A percentile compares a stretch with the other conserved stretches of the same genome.
Conservation (phyloP, 1,140 invertebrate species). For the Caenorhabditis briggsae region DNA sequence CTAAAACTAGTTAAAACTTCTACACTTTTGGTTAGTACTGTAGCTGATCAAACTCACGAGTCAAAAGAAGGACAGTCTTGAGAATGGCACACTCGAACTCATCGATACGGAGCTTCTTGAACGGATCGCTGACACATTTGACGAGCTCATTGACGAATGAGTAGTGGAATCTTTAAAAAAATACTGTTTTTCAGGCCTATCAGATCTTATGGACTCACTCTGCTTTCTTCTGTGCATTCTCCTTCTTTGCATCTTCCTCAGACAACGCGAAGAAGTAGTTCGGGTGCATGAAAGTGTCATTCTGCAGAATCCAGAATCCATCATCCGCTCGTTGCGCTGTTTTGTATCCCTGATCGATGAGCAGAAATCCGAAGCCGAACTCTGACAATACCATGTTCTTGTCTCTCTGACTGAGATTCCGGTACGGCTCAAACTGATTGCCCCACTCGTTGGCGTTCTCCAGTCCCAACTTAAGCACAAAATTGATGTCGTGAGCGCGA, state of each 20-base stretch:
- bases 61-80: conserved; percentile 51
- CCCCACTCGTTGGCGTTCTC: conserved; percentile 60
- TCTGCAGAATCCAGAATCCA: conserved; percentile 59
- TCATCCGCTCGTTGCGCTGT: conserved; percentile 55
- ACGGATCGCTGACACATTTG: conserved; percentile 41
- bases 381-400: conserved; percentile 55
- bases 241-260: conserved; percentile 22
- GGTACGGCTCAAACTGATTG: conserved; percentile 58
- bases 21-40: too few species aligned
- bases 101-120: conserved; percentile 51
- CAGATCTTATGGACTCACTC: background rate
- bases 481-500: conserved; percentile 52
- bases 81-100: conserved; percentile 54
- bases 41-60: conserved; percentile 24
- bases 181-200: background rate
- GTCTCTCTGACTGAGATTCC: conserved; percentile 14
- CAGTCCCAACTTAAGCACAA: conserved; percentile 53
- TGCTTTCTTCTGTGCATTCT: conserved; percentile 39
- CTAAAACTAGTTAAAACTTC: too few species aligned
- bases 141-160: conserved; percentile 52
- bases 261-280: conserved; percentile 54
- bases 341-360: conserved; percentile 63
- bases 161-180: background rate
- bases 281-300: conserved; percentile 59
- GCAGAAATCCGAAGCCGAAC: conserved; percentile 57